Evolutionary conservation across 2,113 vertebrate species (phyloP).

Genomic region (Anguilla japonica): DNA sequence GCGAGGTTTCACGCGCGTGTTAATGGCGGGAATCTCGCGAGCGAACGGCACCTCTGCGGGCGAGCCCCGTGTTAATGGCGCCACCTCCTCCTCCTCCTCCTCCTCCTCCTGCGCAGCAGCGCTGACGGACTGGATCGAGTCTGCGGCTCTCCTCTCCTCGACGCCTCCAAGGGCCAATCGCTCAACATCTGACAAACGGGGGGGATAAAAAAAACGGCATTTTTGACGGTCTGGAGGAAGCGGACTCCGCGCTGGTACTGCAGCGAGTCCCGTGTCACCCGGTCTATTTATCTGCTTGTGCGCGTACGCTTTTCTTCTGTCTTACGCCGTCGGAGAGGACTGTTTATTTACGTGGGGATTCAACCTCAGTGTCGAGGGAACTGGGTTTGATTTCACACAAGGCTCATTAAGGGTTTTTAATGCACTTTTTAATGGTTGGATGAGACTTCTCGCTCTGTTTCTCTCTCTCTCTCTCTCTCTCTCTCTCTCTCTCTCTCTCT

Average conservation of each 20-base stretch:
- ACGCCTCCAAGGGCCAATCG: background rate
- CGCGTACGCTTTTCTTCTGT: background rate
- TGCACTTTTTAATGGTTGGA: background rate
- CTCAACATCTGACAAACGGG: background rate
- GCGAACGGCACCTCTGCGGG: too few species aligned
- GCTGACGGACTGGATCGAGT: conserved; percentile 60
- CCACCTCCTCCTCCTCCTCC: conserved; percentile 15
- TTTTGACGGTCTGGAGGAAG: background rate
- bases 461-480: background rate
- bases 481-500: background rate
- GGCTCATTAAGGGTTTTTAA: background rate
- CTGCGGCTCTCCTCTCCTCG: background rate
- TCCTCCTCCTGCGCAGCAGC: conserved; percentile 14
- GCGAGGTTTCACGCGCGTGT: background rate
- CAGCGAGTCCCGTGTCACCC: background rate
- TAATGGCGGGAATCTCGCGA: conserved; percentile 8
- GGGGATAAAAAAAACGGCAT: background rate
- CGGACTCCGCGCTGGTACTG: background rate
- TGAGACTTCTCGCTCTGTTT: background rate
- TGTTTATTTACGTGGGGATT: conserved; percentile 4
- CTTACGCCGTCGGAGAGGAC: background rate
- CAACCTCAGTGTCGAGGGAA: background rate
- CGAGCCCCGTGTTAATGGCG: conserved; percentile 28
- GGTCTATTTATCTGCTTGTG: background rate
- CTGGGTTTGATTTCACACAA: conserved; percentile 3